phyloP scores from a whole-genome alignment of 2,888 invertebrate genomes.

The Eristalis tenax region DNA sequence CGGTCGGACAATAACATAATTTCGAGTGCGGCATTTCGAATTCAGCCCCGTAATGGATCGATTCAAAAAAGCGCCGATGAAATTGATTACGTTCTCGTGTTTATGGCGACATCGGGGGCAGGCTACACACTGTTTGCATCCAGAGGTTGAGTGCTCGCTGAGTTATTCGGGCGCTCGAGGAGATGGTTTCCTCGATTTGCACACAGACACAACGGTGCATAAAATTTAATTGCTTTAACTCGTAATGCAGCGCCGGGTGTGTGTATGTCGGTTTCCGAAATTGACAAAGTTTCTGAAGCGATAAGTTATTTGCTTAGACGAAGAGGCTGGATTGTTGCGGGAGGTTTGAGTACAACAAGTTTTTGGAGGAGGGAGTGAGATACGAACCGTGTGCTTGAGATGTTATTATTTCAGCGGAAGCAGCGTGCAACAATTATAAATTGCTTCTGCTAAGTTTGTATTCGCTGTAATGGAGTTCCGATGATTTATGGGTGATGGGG shows the following conservation, averaged over 20 bases:
- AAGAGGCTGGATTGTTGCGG: neutral
- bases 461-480: neutral
- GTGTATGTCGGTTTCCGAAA: slow-evolving; percentile 40
- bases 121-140: neutral
- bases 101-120: slow-evolving; percentile 40
- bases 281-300: slow-evolving; percentile 53
- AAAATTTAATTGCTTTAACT: slow-evolving; percentile 57
- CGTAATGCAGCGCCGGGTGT: neutral
- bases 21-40: slow-evolving; percentile 28
- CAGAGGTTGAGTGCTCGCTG: neutral
- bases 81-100: slow-evolving; percentile 61
- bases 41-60: neutral
- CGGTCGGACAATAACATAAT: slow-evolving; percentile 58
- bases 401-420: slow-evolving; percentile 3
- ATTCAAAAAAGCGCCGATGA: neutral
- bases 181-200: slow-evolving; percentile 36
- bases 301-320: slow-evolving; percentile 34
- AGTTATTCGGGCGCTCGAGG: neutral
- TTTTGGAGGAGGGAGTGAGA: slow-evolving; percentile 29
- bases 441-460: slow-evolving; percentile 2
- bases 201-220: slow-evolving; percentile 8
- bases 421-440: slow-evolving; percentile 44
- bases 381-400: slow-evolving; percentile 5
- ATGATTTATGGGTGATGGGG: neutral
- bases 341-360: slow-evolving; percentile 21